Conservation (phyloP, 64 coral and sea anemone genomes). For the Dendronephthya gigantea region DNA sequence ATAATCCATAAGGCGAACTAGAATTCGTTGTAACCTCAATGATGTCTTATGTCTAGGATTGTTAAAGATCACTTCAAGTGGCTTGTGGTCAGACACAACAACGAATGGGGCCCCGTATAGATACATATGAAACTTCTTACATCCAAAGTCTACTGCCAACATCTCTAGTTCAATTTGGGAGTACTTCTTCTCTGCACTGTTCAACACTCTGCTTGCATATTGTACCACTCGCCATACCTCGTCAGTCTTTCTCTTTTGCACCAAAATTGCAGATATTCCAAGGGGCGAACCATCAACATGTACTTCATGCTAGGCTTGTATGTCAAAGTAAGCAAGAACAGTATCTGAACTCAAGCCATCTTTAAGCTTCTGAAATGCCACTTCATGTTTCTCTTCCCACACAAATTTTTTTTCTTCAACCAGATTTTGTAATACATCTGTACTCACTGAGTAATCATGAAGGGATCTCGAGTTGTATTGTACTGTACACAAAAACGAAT, state of each 20-base stretch:
- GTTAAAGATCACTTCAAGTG: background rate
- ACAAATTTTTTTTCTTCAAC: background rate
- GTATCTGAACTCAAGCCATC: background rate
- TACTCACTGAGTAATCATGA: background rate
- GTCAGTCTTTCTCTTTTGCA: background rate
- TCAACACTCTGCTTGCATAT: background rate
- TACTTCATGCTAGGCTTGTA: background rate
- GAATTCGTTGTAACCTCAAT: background rate
- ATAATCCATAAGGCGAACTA: background rate
- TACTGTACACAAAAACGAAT: background rate
- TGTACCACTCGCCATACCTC: background rate
- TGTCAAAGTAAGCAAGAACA: background rate
- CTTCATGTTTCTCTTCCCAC: background rate
- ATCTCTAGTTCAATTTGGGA: conserved; percentile 18
- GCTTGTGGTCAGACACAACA: conserved; percentile 18
- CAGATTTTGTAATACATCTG: background rate
- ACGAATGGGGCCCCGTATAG: background rate
- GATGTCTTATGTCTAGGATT: background rate
- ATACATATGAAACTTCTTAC: conserved; percentile 22
- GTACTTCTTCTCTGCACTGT: conserved; percentile 13
- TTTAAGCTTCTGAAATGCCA: background rate
- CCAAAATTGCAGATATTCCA: background rate
- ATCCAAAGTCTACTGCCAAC: conserved; percentile 29
- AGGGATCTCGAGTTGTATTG: background rate
- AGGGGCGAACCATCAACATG: background rate